Conservation (phyloP, 2,888 invertebrate species). For the Drosophila prostipennis region DNA sequence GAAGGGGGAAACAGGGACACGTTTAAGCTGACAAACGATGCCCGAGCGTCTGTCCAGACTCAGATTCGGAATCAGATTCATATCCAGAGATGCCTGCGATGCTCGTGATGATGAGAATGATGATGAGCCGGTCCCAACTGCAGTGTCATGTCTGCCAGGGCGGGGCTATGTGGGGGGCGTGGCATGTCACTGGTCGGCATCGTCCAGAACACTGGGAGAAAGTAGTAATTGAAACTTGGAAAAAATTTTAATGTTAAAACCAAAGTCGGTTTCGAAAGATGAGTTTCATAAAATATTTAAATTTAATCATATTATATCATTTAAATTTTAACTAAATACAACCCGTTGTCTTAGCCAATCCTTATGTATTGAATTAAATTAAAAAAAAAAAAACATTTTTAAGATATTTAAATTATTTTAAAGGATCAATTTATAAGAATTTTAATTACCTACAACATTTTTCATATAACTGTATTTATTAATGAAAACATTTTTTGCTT, state of each 20-base stretch:
- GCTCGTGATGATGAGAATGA: slow-evolving; percentile 27
- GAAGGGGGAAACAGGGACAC: slow-evolving; percentile 30
- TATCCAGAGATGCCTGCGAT: slow-evolving; percentile 43
- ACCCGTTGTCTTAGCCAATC: too few relatives aligned
- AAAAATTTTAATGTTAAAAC: background rate
- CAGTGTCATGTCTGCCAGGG: slow-evolving; percentile 42
- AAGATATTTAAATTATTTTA: too few relatives aligned
- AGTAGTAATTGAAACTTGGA: background rate
- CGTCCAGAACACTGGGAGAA: slow-evolving; percentile 28
- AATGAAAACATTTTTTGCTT: too few relatives aligned
- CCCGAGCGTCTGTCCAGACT: slow-evolving; percentile 51
- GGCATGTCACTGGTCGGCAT: slow-evolving; percentile 31
- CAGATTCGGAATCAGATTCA: slow-evolving; percentile 44
- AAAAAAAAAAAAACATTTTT: too few relatives aligned
- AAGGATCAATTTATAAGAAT: too few relatives aligned
- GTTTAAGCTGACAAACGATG: slow-evolving; percentile 52
- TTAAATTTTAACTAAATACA: too few relatives aligned
- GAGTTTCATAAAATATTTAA: too few relatives aligned
- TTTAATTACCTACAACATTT: too few relatives aligned
- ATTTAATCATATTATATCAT: too few relatives aligned
- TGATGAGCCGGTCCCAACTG: slow-evolving; percentile 41
- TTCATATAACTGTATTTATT: too few relatives aligned
- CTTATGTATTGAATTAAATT: too few relatives aligned
- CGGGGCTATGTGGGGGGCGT: slow-evolving; percentile 28
- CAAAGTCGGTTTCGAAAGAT: too few relatives aligned